A percentile compares a stretch with the other conserved stretches of the same genome.
Evolutionary conservation across 2,888 invertebrate genomes (phyloP).

Genomic region (Mimas tiliae): DNA sequence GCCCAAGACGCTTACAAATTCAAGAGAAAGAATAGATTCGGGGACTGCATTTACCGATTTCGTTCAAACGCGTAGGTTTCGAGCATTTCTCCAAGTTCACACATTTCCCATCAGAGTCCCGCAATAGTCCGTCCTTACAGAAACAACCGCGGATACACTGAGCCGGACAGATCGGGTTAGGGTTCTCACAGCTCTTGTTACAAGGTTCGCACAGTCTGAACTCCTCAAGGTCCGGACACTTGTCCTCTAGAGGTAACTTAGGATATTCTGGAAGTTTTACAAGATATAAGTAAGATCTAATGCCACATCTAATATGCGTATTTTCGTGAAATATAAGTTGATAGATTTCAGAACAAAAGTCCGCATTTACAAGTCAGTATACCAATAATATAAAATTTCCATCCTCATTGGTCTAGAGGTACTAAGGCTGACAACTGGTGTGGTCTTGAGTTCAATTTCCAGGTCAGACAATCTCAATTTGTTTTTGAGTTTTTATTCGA

Average conservation of each 20-base stretch:
- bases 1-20: not conserved
- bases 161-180: constrained; percentile 66
- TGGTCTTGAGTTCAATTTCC: no score
- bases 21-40: not conserved
- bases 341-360: no score
- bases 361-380: no score
- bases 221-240: constrained; percentile 61
- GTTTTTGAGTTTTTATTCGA: no score
- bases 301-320: not conserved
- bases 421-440: no score
- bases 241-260: constrained; percentile 16
- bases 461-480: no score
- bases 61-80: constrained; percentile 35
- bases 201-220: constrained; percentile 68
- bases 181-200: constrained; percentile 59
- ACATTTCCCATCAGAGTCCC: constrained; percentile 57
- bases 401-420: no score
- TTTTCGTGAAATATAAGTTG: no score
- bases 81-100: constrained; percentile 53
- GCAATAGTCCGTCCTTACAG: constrained; percentile 57
- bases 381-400: no score
- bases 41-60: constrained; percentile 12
- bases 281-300: not conserved
- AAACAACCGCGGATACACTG: constrained; percentile 68
- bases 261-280: constrained; percentile 19